Conservation (phyloP, 1,140 invertebrate genomes). For the Galleria mellonella region DNA sequence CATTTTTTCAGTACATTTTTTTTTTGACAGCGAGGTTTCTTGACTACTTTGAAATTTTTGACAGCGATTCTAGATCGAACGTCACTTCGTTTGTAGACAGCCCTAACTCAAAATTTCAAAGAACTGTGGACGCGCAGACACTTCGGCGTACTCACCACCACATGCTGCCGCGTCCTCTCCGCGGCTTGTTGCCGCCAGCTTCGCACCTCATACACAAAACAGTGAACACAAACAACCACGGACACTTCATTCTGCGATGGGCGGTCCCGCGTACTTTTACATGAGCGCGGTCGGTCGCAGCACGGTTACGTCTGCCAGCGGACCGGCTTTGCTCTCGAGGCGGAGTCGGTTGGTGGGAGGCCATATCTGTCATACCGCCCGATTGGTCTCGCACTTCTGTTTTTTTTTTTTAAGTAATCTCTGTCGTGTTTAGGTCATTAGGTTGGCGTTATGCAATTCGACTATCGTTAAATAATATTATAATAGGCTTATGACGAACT, state of each 20-base stretch:
- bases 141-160: conserved; percentile 59
- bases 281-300: conserved; percentile 51
- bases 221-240: conserved; percentile 62
- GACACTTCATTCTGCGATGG: conserved; percentile 68
- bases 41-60: too few relatives aligned
- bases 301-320: conserved; percentile 47
- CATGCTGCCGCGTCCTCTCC: conserved; percentile 68
- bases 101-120: too few relatives aligned
- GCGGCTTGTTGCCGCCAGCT: conserved; percentile 48
- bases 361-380: conserved; percentile 50
- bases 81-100: too few relatives aligned
- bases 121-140: too few relatives aligned
- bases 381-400: conserved; percentile 44
- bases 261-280: conserved; percentile 35
- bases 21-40: too few relatives aligned
- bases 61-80: too few relatives aligned
- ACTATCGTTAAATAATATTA: conserved; percentile 21
- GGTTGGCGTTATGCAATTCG: conserved; percentile 43
- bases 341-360: conserved; percentile 61
- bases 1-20: too few relatives aligned
- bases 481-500: too few relatives aligned
- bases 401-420: conserved; percentile 17
- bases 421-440: conserved; percentile 45
- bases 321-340: conserved; percentile 24
- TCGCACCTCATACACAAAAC: conserved; percentile 63